phyloP scores from a whole-genome alignment of 2,888 invertebrate species.

The Scrobipalpa costella region DNA sequence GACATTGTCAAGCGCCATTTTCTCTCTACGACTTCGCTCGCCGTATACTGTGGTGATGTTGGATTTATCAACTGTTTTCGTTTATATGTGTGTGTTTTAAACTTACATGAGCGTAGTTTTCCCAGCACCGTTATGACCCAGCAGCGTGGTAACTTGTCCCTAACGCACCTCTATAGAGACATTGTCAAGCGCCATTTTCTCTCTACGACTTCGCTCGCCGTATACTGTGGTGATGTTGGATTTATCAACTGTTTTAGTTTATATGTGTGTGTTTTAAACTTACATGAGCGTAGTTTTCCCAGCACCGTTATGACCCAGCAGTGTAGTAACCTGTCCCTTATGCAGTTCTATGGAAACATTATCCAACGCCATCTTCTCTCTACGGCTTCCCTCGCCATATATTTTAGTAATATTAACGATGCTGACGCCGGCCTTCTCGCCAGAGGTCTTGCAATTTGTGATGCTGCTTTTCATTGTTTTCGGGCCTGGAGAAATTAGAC shows the following conservation, averaged over 20 bases:
- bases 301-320: constrained; percentile 94
- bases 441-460: constrained; percentile 46
- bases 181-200: no score
- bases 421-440: constrained; percentile 85
- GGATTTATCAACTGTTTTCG: background rate
- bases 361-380: constrained; percentile 83
- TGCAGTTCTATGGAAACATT: constrained; percentile 90
- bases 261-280: constrained; percentile 57
- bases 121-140: no score
- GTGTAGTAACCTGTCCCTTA: constrained; percentile 91
- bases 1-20: no score
- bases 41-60: no score
- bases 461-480: constrained; percentile 56
- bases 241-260: background rate
- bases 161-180: no score
- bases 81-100: background rate
- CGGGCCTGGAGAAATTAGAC: constrained; percentile 46
- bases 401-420: constrained; percentile 87
- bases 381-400: constrained; percentile 67
- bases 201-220: no score
- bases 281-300: constrained; percentile 96
- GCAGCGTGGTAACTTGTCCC: no score
- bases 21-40: no score
- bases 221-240: no score
- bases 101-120: no score